Percentiles rank a stretch among this genome's conserved stretches.
Evolutionary conservation across 2,888 invertebrate species (phyloP).

Genomic region (Ditula angustiorana): DNA sequence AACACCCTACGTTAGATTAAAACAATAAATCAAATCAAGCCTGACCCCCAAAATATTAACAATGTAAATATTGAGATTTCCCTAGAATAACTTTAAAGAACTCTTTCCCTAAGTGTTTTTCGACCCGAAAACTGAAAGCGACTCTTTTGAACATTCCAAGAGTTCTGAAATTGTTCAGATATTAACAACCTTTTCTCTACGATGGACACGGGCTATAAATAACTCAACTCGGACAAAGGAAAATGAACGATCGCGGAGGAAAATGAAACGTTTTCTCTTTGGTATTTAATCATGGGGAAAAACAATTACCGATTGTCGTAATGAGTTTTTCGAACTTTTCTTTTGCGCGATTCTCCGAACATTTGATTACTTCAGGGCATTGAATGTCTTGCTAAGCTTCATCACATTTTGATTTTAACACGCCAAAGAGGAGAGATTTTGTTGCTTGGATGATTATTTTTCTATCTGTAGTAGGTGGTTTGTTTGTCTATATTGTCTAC

Average conservation of each 20-base stretch:
- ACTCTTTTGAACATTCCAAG: not conserved
- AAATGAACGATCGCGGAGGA: slow-evolving; percentile 8
- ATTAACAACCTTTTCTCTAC: slow-evolving; percentile 2
- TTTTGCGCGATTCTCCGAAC: not conserved
- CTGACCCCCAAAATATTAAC: not conserved
- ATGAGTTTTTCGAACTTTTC: not conserved
- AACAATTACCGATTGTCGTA: slow-evolving; percentile 8
- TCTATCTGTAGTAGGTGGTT: too few relatives aligned
- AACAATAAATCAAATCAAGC: too few relatives aligned
- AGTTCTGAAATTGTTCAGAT: not conserved
- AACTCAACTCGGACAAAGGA: slow-evolving; percentile 13
- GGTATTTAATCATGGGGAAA: slow-evolving; percentile 9
- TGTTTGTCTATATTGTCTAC: not conserved
- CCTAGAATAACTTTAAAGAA: not conserved
- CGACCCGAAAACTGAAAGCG: not conserved
- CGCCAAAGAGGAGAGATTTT: not conserved
- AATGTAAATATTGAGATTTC: not conserved
- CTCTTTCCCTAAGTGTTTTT: not conserved
- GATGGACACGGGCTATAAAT: slow-evolving; percentile 9
- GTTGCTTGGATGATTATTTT: too few relatives aligned
- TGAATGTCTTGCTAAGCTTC: too few relatives aligned
- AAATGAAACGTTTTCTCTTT: slow-evolving; percentile 19
- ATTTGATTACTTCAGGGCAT: not conserved
- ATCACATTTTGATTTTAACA: not conserved
- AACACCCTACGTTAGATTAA: too few relatives aligned